A percentile compares a stretch with the other conserved stretches of the same genome.
Conservation (phyloP, 2,888 invertebrate species). For the Lydus trimaculatus region DNA sequence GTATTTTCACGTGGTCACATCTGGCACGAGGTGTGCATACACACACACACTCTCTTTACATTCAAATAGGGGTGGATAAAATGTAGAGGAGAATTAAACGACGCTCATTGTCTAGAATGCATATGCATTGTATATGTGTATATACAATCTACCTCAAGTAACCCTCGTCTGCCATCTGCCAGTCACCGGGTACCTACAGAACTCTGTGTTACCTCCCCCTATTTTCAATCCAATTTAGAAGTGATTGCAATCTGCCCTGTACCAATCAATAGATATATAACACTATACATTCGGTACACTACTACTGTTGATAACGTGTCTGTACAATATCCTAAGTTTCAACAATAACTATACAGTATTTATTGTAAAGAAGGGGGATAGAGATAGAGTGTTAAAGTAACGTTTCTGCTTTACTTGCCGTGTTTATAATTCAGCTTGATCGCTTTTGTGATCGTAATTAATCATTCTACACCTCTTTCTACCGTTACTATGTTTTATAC, state of each 20-base stretch:
- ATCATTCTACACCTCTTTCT: constrained; percentile 40
- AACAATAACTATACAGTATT: not conserved
- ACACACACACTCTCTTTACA: too few species aligned
- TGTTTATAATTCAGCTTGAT: constrained; percentile 32
- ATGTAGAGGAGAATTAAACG: constrained; percentile 48
- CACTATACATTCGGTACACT: constrained; percentile 14
- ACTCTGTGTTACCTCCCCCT: constrained; percentile 40
- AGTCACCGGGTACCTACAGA: constrained; percentile 54
- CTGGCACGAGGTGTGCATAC: constrained; percentile 54
- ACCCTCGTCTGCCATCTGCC: constrained; percentile 62
- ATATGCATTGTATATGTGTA: constrained; percentile 55
- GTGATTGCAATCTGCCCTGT: constrained; percentile 59
- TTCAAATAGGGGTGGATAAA: constrained; percentile 45
- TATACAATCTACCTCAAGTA: constrained; percentile 57
- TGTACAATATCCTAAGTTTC: constrained; percentile 33
- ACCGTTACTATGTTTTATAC: constrained; percentile 4
- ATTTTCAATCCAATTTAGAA: constrained; percentile 60
- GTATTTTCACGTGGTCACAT: constrained; percentile 57
- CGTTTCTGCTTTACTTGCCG: constrained; percentile 26
- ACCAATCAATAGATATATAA: constrained; percentile 52
- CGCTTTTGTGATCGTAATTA: constrained; percentile 33
- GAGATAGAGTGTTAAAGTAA: constrained; percentile 7
- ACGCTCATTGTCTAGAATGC: constrained; percentile 59
- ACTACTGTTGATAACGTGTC: constrained; percentile 25
- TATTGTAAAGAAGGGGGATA: not conserved